These are phyloP conservation scores for Zoroaster sp. DNA, from an alignment of 53 echinoderm and acorn worm species.

Conservation along the genomic window DNA sequence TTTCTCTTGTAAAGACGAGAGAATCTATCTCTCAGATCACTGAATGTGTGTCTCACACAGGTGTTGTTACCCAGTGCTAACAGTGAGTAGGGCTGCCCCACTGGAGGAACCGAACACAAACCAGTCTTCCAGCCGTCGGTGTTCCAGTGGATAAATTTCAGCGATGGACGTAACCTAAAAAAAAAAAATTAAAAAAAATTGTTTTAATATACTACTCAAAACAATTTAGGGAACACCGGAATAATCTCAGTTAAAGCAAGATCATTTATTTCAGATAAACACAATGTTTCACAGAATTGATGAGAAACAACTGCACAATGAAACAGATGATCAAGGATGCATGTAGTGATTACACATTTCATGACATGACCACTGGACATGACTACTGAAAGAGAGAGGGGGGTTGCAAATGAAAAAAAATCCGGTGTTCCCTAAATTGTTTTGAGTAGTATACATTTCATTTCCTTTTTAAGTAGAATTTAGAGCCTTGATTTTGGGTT, in stretches of 20 bases:
- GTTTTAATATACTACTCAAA: background rate
- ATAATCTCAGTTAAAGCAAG: background rate
- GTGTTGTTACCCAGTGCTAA: conserved; percentile 93
- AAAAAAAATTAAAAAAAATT: background rate
- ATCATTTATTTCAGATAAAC: no score
- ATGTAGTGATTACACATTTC: no score
- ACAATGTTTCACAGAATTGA: no score
- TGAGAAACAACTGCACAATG: no score
- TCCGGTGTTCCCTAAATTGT: no score
- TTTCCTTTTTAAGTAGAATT: no score
- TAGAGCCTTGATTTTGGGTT: no score
- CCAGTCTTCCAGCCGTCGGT: conserved; percentile 99
- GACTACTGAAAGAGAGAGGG: no score
- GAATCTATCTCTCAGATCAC: conserved; percentile 85
- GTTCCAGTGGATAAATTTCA: conserved; percentile 96
- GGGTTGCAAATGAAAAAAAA: no score
- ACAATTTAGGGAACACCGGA: background rate
- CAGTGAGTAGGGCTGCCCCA: conserved; percentile 90
- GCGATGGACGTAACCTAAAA: conserved; percentile 82
- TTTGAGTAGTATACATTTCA: no score
- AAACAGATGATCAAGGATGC: no score
- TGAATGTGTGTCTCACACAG: conserved; percentile 85
- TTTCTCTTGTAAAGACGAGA: conserved; percentile 83
- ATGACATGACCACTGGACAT: no score
- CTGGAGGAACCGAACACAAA: conserved; percentile 89